These are phyloP conservation scores for Morbakka virulenta DNA, from an alignment of 30 jellyfish, hydroid and myxozoan species.

Conservation along the genomic window DNA sequence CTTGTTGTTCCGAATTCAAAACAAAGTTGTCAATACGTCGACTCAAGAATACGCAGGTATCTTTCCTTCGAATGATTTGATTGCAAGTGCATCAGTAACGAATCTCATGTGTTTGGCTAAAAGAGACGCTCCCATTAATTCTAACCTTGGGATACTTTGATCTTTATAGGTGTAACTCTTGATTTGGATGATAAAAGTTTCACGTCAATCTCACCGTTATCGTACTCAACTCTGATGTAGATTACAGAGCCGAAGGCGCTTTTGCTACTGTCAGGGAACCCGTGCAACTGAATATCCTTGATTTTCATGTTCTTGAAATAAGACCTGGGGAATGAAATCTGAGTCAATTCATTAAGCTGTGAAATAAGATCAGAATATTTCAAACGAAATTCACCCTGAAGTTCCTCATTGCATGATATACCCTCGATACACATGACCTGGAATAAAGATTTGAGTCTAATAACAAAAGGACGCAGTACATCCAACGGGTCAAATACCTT, in stretches of 20 bases:
- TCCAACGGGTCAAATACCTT: constrained; percentile 75
- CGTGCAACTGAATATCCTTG: constrained; percentile 17
- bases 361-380: neutral
- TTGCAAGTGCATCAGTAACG: neutral
- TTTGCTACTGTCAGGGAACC: constrained; percentile 51
- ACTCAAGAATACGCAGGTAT: neutral
- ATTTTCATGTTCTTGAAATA: constrained; percentile 5
- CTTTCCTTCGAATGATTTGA: too few relatives aligned
- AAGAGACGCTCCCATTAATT: constrained; percentile 64
- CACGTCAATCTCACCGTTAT: constrained; percentile 38
- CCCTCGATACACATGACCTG: constrained; percentile 32
- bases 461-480: constrained; percentile 13
- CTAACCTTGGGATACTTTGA: constrained; percentile 72
- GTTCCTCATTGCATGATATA: constrained; percentile 33
- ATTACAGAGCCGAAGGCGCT: constrained; percentile 58
- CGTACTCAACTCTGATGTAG: constrained; percentile 45
- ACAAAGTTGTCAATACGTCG: neutral
- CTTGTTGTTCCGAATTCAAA: neutral
- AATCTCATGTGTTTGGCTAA: constrained; percentile 14
- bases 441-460: constrained; percentile 17
- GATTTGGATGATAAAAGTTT: constrained; percentile 60
- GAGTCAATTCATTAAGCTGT: constrained; percentile 2
- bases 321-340: constrained; percentile 2
- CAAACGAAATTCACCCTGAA: constrained; percentile 1
- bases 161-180: constrained; percentile 61